A percentile compares a stretch with the other conserved stretches of the same genome.
phyloP scores from a whole-genome alignment of 2,797 vertebrate species.

The Leucoraja ocellata region DNA sequence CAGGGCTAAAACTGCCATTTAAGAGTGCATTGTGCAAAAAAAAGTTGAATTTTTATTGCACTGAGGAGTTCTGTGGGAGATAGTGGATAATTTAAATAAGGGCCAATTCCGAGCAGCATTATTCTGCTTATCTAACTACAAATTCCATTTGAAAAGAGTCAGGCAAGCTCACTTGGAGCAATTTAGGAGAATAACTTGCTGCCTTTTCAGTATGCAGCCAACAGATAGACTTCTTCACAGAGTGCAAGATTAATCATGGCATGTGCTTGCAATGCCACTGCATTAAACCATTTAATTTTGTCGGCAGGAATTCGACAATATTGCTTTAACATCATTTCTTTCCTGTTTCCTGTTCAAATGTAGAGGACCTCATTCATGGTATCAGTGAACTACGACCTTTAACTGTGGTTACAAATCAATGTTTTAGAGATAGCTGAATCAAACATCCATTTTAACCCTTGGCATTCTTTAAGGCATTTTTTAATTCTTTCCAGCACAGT shows the following conservation, averaged over 20 bases:
- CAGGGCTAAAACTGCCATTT: background rate
- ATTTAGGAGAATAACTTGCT: conserved; percentile 22
- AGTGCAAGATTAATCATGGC: conserved; percentile 6
- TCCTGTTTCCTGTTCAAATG: conserved; percentile 39
- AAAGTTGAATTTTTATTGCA: conserved; percentile 33
- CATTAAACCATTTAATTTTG: conserved; percentile 30
- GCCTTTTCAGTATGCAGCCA: conserved; percentile 2
- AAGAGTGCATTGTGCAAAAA: conserved; percentile 1
- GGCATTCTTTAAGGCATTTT: background rate
- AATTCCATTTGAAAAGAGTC: conserved; percentile 18
- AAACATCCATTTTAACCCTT: conserved; percentile 23
- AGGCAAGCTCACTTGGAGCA: conserved; percentile 19
- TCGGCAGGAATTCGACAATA: conserved; percentile 22
- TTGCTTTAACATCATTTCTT: conserved; percentile 37
- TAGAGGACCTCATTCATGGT: conserved; percentile 35
- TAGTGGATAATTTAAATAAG: conserved; percentile 15
- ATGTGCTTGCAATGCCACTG: background rate
- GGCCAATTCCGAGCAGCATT: conserved; percentile 25
- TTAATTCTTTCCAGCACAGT: background rate
- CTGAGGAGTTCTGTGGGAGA: background rate
- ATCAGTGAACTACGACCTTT: conserved; percentile 32
- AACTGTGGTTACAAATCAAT: conserved; percentile 37
- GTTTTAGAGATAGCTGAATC: conserved; percentile 34
- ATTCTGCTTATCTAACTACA: conserved; percentile 32
- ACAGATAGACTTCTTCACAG: conserved; percentile 8